Conservation (phyloP, 1,140 invertebrate species). For the Nasonia vitripennis region DNA sequence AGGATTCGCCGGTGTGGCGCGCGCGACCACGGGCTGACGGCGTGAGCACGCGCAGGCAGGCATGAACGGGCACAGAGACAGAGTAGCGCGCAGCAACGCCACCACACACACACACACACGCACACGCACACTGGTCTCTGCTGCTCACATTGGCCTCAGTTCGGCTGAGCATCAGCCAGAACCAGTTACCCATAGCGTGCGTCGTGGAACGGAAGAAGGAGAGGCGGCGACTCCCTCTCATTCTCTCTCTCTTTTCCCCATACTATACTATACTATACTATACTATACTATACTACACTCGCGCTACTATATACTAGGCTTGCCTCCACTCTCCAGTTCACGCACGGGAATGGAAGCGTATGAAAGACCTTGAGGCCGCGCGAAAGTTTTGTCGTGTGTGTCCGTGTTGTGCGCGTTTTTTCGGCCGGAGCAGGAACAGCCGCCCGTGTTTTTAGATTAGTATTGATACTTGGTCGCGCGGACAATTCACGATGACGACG, state of each 20-base stretch:
- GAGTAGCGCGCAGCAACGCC: not conserved
- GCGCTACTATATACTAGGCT: not conserved
- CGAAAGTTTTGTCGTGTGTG: not conserved
- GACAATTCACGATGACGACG: constrained; percentile 5
- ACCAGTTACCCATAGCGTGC: not conserved
- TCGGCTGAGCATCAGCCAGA: not conserved
- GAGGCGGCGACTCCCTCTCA: not conserved
- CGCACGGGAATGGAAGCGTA: constrained; percentile 32
- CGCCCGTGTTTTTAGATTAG: not conserved
- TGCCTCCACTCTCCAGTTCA: not conserved
- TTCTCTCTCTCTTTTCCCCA: not conserved
- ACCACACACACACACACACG: not conserved
- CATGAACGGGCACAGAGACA: constrained; percentile 10
- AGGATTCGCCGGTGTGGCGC: not conserved
- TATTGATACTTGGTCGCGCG: not conserved
- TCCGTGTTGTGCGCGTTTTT: not conserved
- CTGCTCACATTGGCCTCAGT: not conserved
- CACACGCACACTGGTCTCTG: too few species aligned
- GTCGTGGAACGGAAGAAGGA: not conserved
- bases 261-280: not conserved
- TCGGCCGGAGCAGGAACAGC: not conserved
- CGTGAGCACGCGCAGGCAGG: constrained; percentile 5
- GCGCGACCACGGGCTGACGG: not conserved
- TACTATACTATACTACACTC: not conserved
- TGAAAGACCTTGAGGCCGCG: constrained; percentile 29